A percentile compares a stretch with the other conserved stretches of the same genome.
Conservation (phyloP, 2,888 invertebrate species). For the Brassicogethes aeneus region DNA sequence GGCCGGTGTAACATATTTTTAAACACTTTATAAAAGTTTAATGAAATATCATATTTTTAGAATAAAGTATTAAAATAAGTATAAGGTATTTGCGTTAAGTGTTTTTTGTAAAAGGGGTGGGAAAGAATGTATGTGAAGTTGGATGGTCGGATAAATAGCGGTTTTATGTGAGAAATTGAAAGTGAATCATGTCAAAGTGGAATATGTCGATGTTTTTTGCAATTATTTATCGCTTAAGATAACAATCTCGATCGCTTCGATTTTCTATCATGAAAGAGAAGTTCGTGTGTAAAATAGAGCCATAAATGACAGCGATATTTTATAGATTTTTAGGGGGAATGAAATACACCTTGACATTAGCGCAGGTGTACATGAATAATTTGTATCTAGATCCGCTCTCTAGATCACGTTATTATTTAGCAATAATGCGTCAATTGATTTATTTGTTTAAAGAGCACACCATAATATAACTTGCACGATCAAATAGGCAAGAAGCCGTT, state of each 20-base stretch:
- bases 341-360: constrained; percentile 15
- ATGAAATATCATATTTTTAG: too few species aligned
- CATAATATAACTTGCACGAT: constrained; percentile 32
- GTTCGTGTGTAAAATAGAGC: constrained; percentile 1
- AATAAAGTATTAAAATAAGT: too few species aligned
- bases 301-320: constrained; percentile 9
- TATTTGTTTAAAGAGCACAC: constrained; percentile 27
- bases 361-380: constrained; percentile 25
- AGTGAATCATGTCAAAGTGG: not conserved
- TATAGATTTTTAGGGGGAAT: constrained; percentile 10
- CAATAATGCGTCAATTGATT: constrained; percentile 31
- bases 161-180: not conserved
- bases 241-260: not conserved
- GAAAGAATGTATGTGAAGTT: not conserved
- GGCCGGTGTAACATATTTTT: too few species aligned
- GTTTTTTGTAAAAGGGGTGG: not conserved
- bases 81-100: too few species aligned
- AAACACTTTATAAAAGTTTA: too few species aligned
- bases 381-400: constrained; percentile 22
- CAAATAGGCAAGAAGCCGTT: constrained; percentile 32
- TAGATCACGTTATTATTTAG: constrained; percentile 30
- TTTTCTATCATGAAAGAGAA: not conserved
- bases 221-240: not conserved
- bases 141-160: not conserved
- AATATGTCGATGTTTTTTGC: not conserved